Evolutionary conservation across 1,140 invertebrate genomes (phyloP).

Genomic region (Drosophila watanabei): DNA sequence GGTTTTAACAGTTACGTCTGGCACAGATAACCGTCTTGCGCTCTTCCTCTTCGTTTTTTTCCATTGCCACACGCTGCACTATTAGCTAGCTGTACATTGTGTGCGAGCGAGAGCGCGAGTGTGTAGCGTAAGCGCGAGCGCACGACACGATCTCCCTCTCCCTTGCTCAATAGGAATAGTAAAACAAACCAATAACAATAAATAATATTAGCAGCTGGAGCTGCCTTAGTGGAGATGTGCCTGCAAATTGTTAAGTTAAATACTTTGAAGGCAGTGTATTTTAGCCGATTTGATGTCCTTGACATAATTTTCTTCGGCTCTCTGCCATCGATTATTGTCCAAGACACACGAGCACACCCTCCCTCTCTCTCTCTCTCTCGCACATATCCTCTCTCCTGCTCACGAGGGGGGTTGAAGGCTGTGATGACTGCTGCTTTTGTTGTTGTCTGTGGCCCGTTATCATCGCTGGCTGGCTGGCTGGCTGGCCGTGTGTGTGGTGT

Average conservation of each 20-base stretch:
- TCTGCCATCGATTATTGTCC: constrained; percentile 49
- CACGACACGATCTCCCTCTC: constrained; percentile 21
- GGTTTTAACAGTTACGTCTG: constrained; percentile 45
- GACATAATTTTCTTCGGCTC: constrained; percentile 43
- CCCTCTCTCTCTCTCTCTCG: background rate
- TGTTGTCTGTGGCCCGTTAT: constrained; percentile 53
- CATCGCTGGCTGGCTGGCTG: constrained; percentile 4
- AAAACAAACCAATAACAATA: constrained; percentile 12
- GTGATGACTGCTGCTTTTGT: constrained; percentile 7
- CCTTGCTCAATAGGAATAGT: constrained; percentile 36
- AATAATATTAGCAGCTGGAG: constrained; percentile 17
- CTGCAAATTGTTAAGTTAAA: constrained; percentile 70
- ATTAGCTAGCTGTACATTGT: constrained; percentile 58
- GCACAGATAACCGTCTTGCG: constrained; percentile 32
- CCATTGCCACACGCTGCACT: constrained; percentile 38
- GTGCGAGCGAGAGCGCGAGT: constrained; percentile 24
- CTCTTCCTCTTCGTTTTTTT: constrained; percentile 17
- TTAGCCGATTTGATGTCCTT: constrained; percentile 41
- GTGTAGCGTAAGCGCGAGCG: constrained; percentile 23
- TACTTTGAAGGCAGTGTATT: constrained; percentile 52
- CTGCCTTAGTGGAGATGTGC: background rate
- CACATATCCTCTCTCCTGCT: background rate
- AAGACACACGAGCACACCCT: constrained; percentile 1
- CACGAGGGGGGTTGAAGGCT: constrained; percentile 23
- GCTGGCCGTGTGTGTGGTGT: background rate